These are phyloP conservation scores for Oikopleura vanhoeffeni DNA, from an alignment of 23 tunicate species.

Conservation along the genomic window DNA sequence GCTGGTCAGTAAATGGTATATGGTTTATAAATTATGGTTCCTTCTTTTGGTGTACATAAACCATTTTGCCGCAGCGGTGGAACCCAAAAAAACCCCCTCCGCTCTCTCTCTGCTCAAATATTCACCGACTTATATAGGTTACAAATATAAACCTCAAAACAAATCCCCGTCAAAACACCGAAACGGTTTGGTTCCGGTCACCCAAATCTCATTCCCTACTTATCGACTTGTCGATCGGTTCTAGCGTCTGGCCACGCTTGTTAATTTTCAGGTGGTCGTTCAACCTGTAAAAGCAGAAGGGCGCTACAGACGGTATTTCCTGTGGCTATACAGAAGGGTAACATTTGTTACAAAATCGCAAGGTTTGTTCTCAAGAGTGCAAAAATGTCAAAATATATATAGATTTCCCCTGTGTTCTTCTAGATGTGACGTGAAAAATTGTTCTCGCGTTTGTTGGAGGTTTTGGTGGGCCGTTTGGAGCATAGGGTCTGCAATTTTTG, in stretches of 20 bases:
- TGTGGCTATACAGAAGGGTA: background rate
- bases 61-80: constrained; percentile 3
- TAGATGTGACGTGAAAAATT: background rate
- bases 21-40: background rate
- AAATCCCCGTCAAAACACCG: too few species aligned
- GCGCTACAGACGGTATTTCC: constrained; percentile 2
- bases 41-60: background rate
- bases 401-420: background rate
- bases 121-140: too few species aligned
- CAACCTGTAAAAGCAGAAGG: background rate
- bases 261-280: background rate
- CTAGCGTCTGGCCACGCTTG: background rate
- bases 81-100: too few species aligned
- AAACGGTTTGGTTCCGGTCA: too few species aligned
- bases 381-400: too few species aligned
- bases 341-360: too few species aligned
- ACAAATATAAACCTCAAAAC: too few species aligned
- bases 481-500: background rate
- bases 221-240: too few species aligned
- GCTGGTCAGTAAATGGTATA: background rate
- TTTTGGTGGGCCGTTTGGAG: background rate
- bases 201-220: too few species aligned
- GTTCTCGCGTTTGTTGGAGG: background rate
- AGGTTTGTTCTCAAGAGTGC: too few species aligned
- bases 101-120: too few species aligned